These are phyloP conservation scores for Dermolepida albohirtum DNA, from an alignment of 2,888 invertebrate species.

Conservation along the genomic window DNA sequence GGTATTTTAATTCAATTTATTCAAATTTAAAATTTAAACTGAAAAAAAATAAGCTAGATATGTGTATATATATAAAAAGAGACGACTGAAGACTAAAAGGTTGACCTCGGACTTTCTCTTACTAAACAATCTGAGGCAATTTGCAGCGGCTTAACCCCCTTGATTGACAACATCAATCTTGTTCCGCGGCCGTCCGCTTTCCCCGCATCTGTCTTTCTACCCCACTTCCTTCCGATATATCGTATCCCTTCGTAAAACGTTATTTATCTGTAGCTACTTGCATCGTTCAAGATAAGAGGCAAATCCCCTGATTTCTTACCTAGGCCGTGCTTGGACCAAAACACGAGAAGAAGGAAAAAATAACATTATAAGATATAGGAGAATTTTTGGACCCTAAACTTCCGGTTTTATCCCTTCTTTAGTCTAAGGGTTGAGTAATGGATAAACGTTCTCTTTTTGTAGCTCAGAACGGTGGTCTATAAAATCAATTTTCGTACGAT, in stretches of 20 bases:
- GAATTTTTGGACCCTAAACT: no score
- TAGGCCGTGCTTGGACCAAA: neutral
- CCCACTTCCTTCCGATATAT: neutral
- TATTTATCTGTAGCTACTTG: conserved; percentile 18
- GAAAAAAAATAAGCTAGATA: no score
- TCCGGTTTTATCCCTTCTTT: no score
- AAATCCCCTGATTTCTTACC: conserved; percentile 23
- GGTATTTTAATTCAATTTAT: no score
- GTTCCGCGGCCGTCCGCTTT: neutral
- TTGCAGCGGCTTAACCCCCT: conserved; percentile 7
- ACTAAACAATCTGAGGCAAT: conserved; percentile 20
- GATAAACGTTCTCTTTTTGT: no score
- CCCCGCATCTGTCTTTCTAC: neutral
- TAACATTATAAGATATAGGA: neutral
- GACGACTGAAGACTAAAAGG: no score
- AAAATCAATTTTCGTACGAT: no score
- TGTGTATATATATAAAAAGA: no score
- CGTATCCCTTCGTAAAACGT: conserved; percentile 6
- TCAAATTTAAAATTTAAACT: no score
- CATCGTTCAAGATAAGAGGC: conserved; percentile 9
- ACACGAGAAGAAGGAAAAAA: neutral
- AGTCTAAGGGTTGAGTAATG: no score
- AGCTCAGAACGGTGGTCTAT: no score
- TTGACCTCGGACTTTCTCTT: no score
- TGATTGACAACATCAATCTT: conserved; percentile 38